Evolutionary conservation across 2,113 vertebrate genomes (phyloP).

Genomic region (Nerophis ophidion): DNA sequence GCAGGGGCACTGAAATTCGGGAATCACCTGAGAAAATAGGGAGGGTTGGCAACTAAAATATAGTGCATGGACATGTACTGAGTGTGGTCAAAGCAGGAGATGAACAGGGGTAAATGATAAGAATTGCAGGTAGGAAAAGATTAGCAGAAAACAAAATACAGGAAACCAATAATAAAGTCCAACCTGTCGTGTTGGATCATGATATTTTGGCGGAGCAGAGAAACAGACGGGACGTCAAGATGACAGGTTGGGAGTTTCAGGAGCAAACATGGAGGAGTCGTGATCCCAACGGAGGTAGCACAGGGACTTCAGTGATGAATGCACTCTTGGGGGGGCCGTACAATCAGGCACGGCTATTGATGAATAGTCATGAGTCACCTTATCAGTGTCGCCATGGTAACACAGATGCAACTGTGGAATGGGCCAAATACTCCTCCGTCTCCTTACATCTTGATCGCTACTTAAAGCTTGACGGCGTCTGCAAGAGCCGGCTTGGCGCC

Average conservation of each 20-base stretch:
- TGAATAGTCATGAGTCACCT: conserved; percentile 72
- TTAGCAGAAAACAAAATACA: not conserved
- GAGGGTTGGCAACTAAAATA: no score
- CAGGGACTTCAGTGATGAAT: conserved; percentile 50
- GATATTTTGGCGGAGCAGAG: not conserved
- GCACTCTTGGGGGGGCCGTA: conserved; percentile 36
- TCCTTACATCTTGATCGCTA: conserved; percentile 61
- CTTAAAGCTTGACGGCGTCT: conserved; percentile 45
- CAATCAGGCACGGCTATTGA: conserved; percentile 57
- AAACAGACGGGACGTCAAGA: conserved; percentile 12
- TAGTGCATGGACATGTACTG: no score
- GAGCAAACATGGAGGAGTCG: not conserved
- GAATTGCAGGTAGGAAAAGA: no score
- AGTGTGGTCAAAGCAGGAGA: no score
- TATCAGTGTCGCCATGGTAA: conserved; percentile 67
- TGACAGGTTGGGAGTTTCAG: conserved; percentile 16
- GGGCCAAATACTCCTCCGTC: conserved; percentile 43
- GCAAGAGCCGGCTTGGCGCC: conserved; percentile 1
- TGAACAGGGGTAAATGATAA: no score
- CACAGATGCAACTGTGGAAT: conserved; percentile 60
- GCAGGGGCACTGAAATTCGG: no score
- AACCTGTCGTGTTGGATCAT: no score
- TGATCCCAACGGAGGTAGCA: conserved; percentile 43
- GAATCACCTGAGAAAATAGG: no score
- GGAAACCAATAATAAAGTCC: no score